A percentile compares a stretch with the other conserved stretches of the same genome.
phyloP scores from a whole-genome alignment of 1,140 invertebrate genomes.

The Gerris buenoi region DNA sequence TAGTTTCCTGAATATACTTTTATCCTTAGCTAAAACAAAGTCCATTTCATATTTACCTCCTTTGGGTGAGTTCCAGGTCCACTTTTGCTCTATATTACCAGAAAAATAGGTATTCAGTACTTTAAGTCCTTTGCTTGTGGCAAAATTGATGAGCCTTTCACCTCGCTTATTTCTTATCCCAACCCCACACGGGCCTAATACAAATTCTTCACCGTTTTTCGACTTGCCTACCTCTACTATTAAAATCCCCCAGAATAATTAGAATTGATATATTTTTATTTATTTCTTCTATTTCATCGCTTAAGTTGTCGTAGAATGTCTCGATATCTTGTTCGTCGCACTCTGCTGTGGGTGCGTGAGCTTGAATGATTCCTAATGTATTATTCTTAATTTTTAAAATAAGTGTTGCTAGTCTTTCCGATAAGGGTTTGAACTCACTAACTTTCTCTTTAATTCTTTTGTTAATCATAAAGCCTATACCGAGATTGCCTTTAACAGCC shows the following conservation, averaged over 20 bases:
- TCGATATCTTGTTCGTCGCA: not conserved
- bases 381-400: not conserved
- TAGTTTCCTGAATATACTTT: not conserved
- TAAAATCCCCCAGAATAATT: not conserved
- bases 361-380: not conserved
- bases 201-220: not conserved
- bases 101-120: not conserved
- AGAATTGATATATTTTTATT: not conserved
- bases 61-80: not conserved
- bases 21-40: not conserved
- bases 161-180: not conserved
- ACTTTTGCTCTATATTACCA: not conserved
- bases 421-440: not conserved
- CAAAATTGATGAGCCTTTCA: not conserved
- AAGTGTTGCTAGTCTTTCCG: not conserved
- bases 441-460: not conserved
- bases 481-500: not conserved
- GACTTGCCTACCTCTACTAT: not conserved
- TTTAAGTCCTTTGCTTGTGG: not conserved
- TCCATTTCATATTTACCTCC: not conserved
- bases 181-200: not conserved
- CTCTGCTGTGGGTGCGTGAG: not conserved
- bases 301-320: not conserved
- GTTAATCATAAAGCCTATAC: not conserved
- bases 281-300: not conserved